Conservation (phyloP, 1,140 invertebrate species). For the Brachionus calyciflorus region DNA sequence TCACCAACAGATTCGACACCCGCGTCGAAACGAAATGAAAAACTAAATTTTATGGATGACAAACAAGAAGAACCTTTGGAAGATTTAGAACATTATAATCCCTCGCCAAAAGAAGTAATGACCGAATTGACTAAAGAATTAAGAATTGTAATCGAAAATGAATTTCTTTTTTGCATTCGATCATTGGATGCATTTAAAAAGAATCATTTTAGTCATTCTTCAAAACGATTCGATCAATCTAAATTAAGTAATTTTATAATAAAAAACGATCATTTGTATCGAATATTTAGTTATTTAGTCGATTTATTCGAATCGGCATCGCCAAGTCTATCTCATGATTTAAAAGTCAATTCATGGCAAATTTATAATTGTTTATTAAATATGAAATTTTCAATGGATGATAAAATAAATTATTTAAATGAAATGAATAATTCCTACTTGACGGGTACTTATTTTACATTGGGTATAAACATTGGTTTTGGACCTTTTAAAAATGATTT, state of each 20-base stretch:
- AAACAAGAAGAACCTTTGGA: background rate
- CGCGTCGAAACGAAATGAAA: background rate
- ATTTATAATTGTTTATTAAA: slow-evolving; percentile 41
- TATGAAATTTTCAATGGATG: slow-evolving; percentile 42
- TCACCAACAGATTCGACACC: background rate
- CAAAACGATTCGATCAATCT: background rate
- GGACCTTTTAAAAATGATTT: slow-evolving; percentile 32
- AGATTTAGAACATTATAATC: background rate
- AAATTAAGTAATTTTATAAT: slow-evolving; percentile 21
- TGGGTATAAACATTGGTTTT: background rate
- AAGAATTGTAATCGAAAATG: slow-evolving; percentile 18
- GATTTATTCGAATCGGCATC: slow-evolving; percentile 12
- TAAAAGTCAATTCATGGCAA: slow-evolving; percentile 33
- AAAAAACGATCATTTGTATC: slow-evolving; percentile 39
- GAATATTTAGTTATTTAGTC: slow-evolving; percentile 34
- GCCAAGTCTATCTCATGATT: slow-evolving; percentile 16
- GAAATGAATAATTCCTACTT: background rate
- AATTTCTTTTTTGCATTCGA: slow-evolving; percentile 27
- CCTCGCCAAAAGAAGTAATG: background rate
- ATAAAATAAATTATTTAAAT: slow-evolving; percentile 33
- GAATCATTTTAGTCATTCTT: background rate
- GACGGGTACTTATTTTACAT: background rate
- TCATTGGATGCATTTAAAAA: slow-evolving; percentile 32
- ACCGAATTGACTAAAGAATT: slow-evolving; percentile 27
- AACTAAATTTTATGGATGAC: too few species aligned